Evolutionary conservation across 30 jellyfish, hydroid and myxozoan species (phyloP).

Genomic region (Turritopsis dohrnii): DNA sequence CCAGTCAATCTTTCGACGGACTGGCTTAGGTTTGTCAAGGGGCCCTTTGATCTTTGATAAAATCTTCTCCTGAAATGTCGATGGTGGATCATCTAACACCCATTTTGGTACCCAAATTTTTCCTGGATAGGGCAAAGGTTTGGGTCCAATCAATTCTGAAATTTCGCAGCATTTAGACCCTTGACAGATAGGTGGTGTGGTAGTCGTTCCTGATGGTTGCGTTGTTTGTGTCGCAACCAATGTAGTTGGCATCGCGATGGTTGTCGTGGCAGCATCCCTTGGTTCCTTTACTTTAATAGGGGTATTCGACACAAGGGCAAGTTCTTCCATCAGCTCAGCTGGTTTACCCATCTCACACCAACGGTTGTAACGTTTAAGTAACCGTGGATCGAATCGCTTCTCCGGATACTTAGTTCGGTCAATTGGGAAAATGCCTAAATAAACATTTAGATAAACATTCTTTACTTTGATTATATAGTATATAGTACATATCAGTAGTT

Average conservation of each 20-base stretch:
- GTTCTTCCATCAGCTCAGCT: slow-evolving; percentile 22
- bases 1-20: slow-evolving; percentile 8
- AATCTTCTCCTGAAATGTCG: no score
- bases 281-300: slow-evolving; percentile 16
- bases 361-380: not conserved
- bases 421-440: slow-evolving; percentile 18
- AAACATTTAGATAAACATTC: not conserved
- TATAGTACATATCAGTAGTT: no score
- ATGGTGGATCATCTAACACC: no score
- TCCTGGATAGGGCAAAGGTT: no score
- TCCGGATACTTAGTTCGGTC: slow-evolving; percentile 37
- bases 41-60: no score
- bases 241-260: not conserved
- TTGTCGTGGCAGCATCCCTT: not conserved
- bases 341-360: slow-evolving; percentile 41
- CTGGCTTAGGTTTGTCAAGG: no score
- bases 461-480: no score
- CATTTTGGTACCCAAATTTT: no score
- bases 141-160: no score
- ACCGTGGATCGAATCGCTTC: slow-evolving; percentile 27
- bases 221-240: not conserved
- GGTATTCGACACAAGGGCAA: slow-evolving; percentile 12
- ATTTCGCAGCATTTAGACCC: no score
- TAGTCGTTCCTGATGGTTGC: not conserved
- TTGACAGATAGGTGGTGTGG: no score